Percentiles rank a stretch among this genome's conserved stretches.
These are phyloP conservation scores for Fragum sueziense DNA, from an alignment of 2,888 invertebrate species.

Conservation along the genomic window DNA sequence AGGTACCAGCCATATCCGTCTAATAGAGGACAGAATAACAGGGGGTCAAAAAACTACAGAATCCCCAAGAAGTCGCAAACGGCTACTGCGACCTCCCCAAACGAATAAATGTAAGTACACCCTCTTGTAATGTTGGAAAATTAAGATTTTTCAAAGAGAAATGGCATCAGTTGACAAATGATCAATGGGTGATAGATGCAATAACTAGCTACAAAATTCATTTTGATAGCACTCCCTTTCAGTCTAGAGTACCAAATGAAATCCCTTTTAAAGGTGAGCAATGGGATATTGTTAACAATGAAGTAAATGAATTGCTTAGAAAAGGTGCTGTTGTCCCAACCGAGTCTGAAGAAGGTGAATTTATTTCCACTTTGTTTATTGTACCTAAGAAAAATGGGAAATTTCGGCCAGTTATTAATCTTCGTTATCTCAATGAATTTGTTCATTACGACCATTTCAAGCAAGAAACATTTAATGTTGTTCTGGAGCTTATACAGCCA, in stretches of 20 bases:
- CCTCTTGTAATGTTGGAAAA: too few species aligned
- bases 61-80: not conserved
- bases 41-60: not conserved
- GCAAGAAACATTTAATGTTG: constrained; percentile 41
- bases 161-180: constrained; percentile 25
- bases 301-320: constrained; percentile 9
- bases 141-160: not conserved
- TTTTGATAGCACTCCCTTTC: constrained; percentile 21
- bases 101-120: not conserved
- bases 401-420: constrained; percentile 30
- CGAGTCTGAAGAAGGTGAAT: not conserved
- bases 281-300: constrained; percentile 27
- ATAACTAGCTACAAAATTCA: constrained; percentile 32
- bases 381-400: constrained; percentile 26
- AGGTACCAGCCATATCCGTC: not conserved
- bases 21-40: not conserved
- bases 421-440: constrained; percentile 39
- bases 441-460: constrained; percentile 47
- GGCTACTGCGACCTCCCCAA: not conserved
- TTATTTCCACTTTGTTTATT: too few species aligned
- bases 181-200: not conserved
- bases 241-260: constrained; percentile 30
- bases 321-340: constrained; percentile 30
- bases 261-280: constrained; percentile 30
- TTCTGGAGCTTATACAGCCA: constrained; percentile 37